Base-by-base conservation (phyloP, 1,140 invertebrate genomes). In the Musca vetustissima region DNA sequence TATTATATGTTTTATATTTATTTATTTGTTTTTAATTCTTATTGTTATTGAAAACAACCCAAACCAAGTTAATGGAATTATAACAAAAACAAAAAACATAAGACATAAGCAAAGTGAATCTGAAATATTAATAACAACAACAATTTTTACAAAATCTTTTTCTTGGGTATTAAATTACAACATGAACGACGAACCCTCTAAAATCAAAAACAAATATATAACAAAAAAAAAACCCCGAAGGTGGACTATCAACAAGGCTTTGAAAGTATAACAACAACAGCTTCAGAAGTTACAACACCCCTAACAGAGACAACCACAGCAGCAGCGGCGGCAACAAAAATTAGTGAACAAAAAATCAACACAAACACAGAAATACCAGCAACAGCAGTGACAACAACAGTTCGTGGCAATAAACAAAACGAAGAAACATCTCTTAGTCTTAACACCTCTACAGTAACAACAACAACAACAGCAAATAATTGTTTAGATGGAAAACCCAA, bases 131-230 rank as follows among this genome's bases (percentile, higher is more conserved):
- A n/a, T 43, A 59, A n/a, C 32, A 32, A 59, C 7, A 32, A 14
- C 15, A 57, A 17, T 15, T 17, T 28, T 32, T 32, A 59, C 24
- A 28, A 53, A 43, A 32, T 52, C 24, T 65, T 64, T 65, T 65
- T 65, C 48, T 65, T 65, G 43, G 43, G 43, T 49, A 65, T 22
- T 49, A 21, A 25, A 65, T 48, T 64, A 65, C 47, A 65, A 65
- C 28, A 28, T 28, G 28, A 28, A 28, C 28, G 3, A 43, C 36
- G 4, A 4, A 7, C 11, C 36, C 36, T 43, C 36, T 2, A 25
- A 57, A 57, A 61, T 32, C 25, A 32, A 59, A 59, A 28, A 13
- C 9, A 17, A 52, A 66, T 49, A 19, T n/a, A 4, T 21, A 64
- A 32, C n/a, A 59, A 28, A n/a, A 59, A 21, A 59, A 14, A 28